A percentile compares a stretch with the other conserved stretches of the same genome.
phyloP scores from a whole-genome alignment of 2,113 vertebrate species.

The Eolophus roseicapilla region DNA sequence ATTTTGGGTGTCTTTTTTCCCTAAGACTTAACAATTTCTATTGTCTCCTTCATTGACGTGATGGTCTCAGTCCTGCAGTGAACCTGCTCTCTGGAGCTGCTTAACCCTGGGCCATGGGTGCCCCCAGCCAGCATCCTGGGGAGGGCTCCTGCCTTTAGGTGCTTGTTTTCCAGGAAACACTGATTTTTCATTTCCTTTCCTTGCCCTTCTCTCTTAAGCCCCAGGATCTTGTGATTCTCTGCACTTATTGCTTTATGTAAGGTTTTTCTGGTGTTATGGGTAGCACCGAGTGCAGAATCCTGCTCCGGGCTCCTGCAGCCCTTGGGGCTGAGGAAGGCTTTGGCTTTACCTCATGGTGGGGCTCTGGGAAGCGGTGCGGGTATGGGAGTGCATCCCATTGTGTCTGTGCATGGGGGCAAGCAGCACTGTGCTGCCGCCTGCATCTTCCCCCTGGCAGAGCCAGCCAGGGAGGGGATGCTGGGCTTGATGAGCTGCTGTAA shows the following conservation, averaged over 20 bases:
- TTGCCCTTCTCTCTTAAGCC: not conserved
- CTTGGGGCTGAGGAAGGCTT: not conserved
- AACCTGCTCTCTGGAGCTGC: not conserved
- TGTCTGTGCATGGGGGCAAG: not conserved
- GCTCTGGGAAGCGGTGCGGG: not conserved
- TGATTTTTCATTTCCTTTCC: no score
- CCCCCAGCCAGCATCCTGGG: not conserved
- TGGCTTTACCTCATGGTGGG: rapidly evolving
- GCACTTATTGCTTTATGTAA: rapidly evolving
- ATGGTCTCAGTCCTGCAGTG: not conserved
- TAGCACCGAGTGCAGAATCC: rapidly evolving
- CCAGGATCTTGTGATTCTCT: not conserved
- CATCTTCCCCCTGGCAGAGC: not conserved
- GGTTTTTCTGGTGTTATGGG: rapidly evolving
- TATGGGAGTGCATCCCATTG: not conserved
- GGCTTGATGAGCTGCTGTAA: slow-evolving; percentile 66
- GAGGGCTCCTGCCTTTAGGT: not conserved
- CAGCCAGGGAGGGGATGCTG: not conserved
- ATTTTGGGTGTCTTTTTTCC: not conserved
- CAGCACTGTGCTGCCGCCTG: not conserved
- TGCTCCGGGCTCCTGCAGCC: not conserved
- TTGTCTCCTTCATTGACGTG: not conserved
- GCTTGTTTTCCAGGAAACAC: not conserved
- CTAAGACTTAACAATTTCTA: not conserved
- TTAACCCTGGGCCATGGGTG: rapidly evolving